phyloP scores from a whole-genome alignment of 2,797 vertebrate genomes.

The Rhincodon typus region DNA sequence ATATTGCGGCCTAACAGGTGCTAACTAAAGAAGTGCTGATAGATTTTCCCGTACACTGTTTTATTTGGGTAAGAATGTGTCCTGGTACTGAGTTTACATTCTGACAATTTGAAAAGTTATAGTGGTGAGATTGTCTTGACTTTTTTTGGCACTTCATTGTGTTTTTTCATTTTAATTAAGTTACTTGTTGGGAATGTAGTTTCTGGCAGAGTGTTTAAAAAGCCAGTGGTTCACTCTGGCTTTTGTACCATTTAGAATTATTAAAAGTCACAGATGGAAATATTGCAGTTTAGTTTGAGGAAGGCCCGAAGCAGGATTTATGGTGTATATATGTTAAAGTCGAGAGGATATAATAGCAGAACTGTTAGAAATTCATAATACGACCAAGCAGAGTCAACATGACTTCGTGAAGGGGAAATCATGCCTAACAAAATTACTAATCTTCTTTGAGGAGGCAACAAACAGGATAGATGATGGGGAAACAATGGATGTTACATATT shows the following conservation, averaged over 20 bases:
- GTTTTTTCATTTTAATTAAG: not conserved
- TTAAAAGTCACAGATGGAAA: not conserved
- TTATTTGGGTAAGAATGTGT: constrained; percentile 10
- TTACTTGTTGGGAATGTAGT: not conserved
- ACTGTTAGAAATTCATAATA: no score
- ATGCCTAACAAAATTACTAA: no score
- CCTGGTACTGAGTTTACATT: not conserved
- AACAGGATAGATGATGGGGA: no score
- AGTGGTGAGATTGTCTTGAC: not conserved
- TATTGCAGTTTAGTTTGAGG: not conserved
- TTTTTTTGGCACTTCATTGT: not conserved
- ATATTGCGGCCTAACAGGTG: not conserved
- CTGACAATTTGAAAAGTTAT: not conserved
- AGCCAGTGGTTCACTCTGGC: not conserved
- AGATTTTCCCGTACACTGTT: not conserved
- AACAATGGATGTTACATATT: no score
- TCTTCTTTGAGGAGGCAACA: no score
- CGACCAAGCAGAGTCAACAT: no score
- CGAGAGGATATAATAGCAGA: no score
- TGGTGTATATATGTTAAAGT: no score
- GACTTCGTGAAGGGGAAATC: no score
- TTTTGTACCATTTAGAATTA: not conserved
- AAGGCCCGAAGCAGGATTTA: not conserved
- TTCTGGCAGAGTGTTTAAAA: not conserved
- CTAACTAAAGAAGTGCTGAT: not conserved